Conservation (phyloP, 2,888 invertebrate genomes). For the Eristalinus aeneus region DNA sequence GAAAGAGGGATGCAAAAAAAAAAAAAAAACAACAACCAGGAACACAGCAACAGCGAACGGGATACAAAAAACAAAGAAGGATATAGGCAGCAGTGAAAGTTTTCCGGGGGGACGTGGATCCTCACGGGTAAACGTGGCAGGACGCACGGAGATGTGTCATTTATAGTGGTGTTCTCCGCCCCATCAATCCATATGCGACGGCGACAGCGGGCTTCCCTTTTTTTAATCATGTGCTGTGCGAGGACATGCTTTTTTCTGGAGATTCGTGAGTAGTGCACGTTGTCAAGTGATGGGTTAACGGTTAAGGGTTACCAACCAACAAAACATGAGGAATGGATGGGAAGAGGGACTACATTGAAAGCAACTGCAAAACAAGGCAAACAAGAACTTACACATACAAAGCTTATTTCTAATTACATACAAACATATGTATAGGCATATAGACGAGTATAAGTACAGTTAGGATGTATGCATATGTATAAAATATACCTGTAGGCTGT, state of each 20-base stretch:
- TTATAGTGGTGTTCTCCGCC: constrained; percentile 10
- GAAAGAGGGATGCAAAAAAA: background rate
- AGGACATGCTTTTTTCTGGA: background rate
- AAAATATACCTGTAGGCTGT: constrained; percentile 74
- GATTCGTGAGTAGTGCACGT: background rate
- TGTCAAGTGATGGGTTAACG: background rate
- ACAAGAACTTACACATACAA: background rate
- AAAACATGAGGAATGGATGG: background rate
- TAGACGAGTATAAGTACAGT: background rate
- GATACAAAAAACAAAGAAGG: background rate
- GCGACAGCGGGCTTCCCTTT: background rate
- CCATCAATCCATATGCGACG: constrained; percentile 1
- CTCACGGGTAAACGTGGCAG: constrained; percentile 25
- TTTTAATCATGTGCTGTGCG: background rate
- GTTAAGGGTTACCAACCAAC: constrained; percentile 2
- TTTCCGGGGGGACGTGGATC: constrained; percentile 3
- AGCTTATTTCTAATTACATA: background rate
- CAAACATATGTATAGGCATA: background rate
- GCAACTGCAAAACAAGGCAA: background rate
- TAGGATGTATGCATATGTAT: constrained; percentile 29
- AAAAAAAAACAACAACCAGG: background rate
- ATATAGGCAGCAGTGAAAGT: constrained; percentile 16
- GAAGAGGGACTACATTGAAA: background rate
- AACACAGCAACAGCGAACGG: background rate
- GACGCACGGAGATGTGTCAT: constrained; percentile 26